Evolutionary conservation across 2,888 invertebrate genomes (phyloP).

Genomic region (Drosophila neotestacea): DNA sequence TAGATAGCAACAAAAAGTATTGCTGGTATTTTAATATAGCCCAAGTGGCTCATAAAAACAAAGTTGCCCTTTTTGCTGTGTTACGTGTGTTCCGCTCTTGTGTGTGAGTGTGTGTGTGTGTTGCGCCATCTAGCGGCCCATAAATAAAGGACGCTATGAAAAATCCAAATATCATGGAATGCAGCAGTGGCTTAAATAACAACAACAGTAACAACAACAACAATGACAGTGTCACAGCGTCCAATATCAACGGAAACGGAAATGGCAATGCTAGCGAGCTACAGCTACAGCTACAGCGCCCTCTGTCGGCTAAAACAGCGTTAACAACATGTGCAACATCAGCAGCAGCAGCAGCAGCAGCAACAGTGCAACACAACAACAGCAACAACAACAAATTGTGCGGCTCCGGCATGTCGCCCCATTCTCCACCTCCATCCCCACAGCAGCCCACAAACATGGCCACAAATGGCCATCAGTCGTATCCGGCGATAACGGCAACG

Average conservation of each 20-base stretch:
- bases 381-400: constrained; percentile 47
- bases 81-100: no score
- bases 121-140: constrained; percentile 73
- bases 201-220: constrained; percentile 40
- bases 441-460: constrained; percentile 70
- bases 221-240: constrained; percentile 41
- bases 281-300: constrained; percentile 63
- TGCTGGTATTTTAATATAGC: constrained; percentile 67
- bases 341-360: constrained; percentile 14
- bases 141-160: constrained; percentile 77
- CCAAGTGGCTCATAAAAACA: constrained; percentile 72
- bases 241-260: constrained; percentile 81
- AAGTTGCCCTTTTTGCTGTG: constrained; percentile 40
- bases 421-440: constrained; percentile 51
- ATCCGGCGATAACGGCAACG: constrained; percentile 93
- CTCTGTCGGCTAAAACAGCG: constrained; percentile 57
- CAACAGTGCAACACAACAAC: constrained; percentile 39
- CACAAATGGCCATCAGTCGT: constrained; percentile 84
- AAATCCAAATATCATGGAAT: constrained; percentile 81
- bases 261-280: constrained; percentile 75
- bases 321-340: constrained; percentile 56
- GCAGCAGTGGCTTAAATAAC: constrained; percentile 64
- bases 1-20: constrained; percentile 31
- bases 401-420: constrained; percentile 53
- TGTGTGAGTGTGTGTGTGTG: constrained; percentile 31